Percentiles rank a stretch among this genome's conserved stretches.
These are phyloP conservation scores for Cerastoderma edule DNA, from an alignment of 2,888 invertebrate genomes.

Conservation along the genomic window DNA sequence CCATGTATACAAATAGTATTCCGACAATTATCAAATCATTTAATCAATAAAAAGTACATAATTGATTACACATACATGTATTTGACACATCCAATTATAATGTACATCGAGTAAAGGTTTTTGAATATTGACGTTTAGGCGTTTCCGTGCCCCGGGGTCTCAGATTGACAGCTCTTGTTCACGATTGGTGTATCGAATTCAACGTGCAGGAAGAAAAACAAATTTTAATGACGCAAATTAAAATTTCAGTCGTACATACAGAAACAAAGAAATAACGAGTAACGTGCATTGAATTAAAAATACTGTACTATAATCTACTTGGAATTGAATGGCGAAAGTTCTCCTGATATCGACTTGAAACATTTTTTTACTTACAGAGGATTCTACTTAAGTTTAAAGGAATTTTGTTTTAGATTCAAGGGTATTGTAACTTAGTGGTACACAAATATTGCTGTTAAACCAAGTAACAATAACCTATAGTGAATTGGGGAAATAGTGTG, in stretches of 20 bases:
- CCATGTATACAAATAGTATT: too few species aligned
- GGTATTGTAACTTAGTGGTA: too few species aligned
- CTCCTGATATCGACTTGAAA: not conserved
- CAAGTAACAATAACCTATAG: too few species aligned
- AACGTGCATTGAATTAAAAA: not conserved
- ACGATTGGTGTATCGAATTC: constrained; percentile 15
- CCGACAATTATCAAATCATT: too few species aligned
- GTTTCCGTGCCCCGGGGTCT: constrained; percentile 10
- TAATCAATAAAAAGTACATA: too few species aligned
- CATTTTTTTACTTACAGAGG: not conserved
- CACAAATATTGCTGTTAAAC: too few species aligned
- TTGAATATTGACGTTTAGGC: not conserved
- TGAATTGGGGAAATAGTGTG: too few species aligned
- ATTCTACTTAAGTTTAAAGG: too few species aligned
- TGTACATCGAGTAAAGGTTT: too few species aligned
- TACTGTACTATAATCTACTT: not conserved
- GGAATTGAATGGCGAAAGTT: not conserved
- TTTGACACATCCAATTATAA: too few species aligned
- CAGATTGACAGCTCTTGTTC: not conserved
- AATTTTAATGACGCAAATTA: not conserved
- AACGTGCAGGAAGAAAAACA: not conserved
- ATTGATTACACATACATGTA: too few species aligned
- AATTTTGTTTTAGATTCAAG: too few species aligned
- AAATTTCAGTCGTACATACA: not conserved
- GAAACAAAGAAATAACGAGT: not conserved